Evolutionary conservation across 2,113 vertebrate genomes (phyloP).

Genomic region (Paramormyrops kingsleyae): DNA sequence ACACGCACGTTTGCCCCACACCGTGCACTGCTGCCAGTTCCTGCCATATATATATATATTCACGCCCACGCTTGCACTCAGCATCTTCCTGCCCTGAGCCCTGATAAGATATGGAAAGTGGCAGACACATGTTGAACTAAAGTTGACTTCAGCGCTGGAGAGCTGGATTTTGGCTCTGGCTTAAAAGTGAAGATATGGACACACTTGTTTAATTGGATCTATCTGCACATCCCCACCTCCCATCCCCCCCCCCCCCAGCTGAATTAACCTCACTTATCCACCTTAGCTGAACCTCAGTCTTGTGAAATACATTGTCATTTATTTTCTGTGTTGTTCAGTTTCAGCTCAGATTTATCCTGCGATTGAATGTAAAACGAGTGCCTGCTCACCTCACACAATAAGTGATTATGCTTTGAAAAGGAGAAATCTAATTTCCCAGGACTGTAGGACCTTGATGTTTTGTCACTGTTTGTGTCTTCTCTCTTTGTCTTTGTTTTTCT

Average conservation of each 20-base stretch:
- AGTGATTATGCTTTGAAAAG: neutral
- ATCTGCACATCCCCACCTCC: neutral
- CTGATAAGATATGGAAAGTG: constrained; percentile 14
- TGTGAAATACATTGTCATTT: neutral
- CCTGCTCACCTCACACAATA: neutral
- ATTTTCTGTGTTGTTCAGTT: neutral
- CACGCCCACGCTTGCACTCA: neutral
- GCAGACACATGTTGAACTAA: neutral
- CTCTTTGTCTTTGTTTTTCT: neutral
- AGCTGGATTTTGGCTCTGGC: neutral
- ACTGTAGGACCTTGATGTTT: neutral
- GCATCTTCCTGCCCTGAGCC: neutral
- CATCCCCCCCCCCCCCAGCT: neutral
- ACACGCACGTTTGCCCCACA: neutral
- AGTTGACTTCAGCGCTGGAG: neutral
- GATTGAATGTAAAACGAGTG: neutral
- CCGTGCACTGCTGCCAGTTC: neutral
- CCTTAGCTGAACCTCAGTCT: constrained; percentile 1
- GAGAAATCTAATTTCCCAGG: neutral
- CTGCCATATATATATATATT: neutral
- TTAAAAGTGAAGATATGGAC: neutral
- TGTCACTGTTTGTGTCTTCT: neutral
- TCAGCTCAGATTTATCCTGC: neutral
- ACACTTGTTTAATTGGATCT: neutral
- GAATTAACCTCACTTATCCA: neutral